Evolutionary conservation across 2,113 vertebrate species (phyloP).

Genomic region (Gracilinanus agilis): DNA sequence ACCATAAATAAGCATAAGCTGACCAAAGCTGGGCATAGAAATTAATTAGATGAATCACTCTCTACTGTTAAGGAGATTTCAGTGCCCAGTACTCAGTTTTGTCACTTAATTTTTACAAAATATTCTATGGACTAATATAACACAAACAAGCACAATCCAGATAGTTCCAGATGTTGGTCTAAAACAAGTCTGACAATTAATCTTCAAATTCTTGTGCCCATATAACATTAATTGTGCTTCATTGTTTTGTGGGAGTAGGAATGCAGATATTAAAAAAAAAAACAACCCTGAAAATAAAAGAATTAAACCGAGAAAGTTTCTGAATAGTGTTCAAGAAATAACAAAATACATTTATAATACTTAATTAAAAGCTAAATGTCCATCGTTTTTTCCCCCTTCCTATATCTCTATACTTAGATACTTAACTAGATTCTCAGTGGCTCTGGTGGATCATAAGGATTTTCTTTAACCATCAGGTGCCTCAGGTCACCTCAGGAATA

Average conservation of each 20-base stretch:
- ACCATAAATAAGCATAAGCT: not conserved
- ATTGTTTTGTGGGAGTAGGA: not conserved
- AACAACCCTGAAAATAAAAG: not conserved
- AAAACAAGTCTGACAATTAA: not conserved
- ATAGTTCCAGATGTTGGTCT: not conserved
- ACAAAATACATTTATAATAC: not conserved
- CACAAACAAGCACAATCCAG: not conserved
- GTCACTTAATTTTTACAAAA: not conserved
- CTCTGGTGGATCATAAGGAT: not conserved
- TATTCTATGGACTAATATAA: not conserved
- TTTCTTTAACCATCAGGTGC: not conserved
- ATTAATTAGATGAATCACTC: not conserved
- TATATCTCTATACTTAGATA: not conserved
- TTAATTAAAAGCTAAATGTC: not conserved
- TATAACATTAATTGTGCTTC: not conserved
- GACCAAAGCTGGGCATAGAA: not conserved
- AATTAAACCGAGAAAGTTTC: not conserved
- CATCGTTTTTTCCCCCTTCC: not conserved
- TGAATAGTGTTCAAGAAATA: not conserved
- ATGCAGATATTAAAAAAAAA: not conserved
- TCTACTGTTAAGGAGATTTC: not conserved
- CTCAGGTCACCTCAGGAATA: not conserved
- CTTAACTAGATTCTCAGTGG: not conserved
- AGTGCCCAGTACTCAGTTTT: not conserved
- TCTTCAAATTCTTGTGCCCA: not conserved